Percentiles rank a stretch among this genome's conserved stretches.
Conservation (phyloP, 2,888 invertebrate species). For the Callosobruchus maculatus region DNA sequence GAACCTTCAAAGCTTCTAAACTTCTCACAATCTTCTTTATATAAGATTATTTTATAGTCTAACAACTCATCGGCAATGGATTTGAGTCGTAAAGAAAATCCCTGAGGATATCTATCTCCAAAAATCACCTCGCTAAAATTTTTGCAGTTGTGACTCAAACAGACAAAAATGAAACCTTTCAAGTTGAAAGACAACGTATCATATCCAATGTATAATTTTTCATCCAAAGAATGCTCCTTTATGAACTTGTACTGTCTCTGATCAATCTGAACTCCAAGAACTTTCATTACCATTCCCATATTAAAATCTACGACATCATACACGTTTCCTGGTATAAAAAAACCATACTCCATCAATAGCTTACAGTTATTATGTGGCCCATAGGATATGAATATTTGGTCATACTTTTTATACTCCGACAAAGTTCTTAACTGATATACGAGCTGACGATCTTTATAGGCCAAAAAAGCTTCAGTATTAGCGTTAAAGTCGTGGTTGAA, state of each 20-base stretch:
- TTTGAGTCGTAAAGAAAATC: slow-evolving; percentile 16
- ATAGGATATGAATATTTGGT: slow-evolving; percentile 86
- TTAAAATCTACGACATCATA: slow-evolving; percentile 27
- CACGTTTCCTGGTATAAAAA: slow-evolving; percentile 51
- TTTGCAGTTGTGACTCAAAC: slow-evolving; percentile 19
- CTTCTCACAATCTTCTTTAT: neutral
- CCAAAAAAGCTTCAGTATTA: slow-evolving; percentile 50
- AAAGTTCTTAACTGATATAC: slow-evolving; percentile 56
- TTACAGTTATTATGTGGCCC: slow-evolving; percentile 78
- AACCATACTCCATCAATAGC: slow-evolving; percentile 85
- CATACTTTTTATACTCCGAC: slow-evolving; percentile 56
- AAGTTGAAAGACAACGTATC: slow-evolving; percentile 68
- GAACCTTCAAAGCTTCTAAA: neutral
- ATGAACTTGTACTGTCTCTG: slow-evolving; percentile 58
- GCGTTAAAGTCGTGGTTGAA: slow-evolving; percentile 77
- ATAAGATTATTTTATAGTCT: neutral
- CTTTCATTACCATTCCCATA: slow-evolving; percentile 24
- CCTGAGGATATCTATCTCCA: slow-evolving; percentile 26
- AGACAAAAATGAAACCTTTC: slow-evolving; percentile 40
- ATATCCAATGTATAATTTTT: slow-evolving; percentile 59
- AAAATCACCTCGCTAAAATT: slow-evolving; percentile 26
- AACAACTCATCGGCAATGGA: neutral
- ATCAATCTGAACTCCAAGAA: slow-evolving; percentile 27
- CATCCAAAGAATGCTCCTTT: slow-evolving; percentile 55
- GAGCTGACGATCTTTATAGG: slow-evolving; percentile 36